A percentile compares a stretch with the other conserved stretches of the same genome.
These are phyloP conservation scores for Conus canariensis DNA, from an alignment of 2,888 invertebrate species.

Conservation along the genomic window DNA sequence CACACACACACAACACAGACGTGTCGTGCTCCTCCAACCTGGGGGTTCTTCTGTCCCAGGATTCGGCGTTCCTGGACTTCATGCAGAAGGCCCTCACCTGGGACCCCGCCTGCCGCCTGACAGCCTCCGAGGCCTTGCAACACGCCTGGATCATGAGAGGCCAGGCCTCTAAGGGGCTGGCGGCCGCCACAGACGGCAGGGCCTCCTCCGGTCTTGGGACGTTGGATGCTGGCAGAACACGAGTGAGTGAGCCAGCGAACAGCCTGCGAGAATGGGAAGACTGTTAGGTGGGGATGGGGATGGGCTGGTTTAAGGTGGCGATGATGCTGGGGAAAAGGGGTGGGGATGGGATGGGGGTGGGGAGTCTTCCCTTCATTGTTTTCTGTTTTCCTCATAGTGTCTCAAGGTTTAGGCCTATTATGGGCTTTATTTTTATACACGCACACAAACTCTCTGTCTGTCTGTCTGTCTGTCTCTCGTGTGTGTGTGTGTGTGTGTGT, in stretches of 20 bases:
- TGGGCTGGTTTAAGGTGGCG: no score
- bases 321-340: no score
- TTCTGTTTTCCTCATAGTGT: no score
- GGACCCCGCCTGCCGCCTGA: conserved; percentile 96
- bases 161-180: conserved; percentile 48
- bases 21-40: background rate
- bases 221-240: background rate
- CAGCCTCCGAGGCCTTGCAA: conserved; percentile 91
- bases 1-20: background rate
- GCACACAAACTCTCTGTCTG: no score
- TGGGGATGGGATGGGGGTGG: no score
- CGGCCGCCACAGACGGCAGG: background rate
- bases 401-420: no score
- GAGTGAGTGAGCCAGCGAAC: background rate
- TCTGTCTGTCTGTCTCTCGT: no score
- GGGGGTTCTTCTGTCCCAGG: conserved; percentile 81
- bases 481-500: no score
- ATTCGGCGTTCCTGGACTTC: conserved; percentile 97
- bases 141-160: conserved; percentile 77
- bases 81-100: conserved; percentile 96
- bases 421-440: no score
- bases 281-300: no score
- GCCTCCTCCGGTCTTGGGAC: background rate
- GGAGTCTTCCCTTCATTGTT: no score
- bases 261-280: no score